Conservation (phyloP, 2,888 invertebrate species). For the Watsonalla binaria region DNA sequence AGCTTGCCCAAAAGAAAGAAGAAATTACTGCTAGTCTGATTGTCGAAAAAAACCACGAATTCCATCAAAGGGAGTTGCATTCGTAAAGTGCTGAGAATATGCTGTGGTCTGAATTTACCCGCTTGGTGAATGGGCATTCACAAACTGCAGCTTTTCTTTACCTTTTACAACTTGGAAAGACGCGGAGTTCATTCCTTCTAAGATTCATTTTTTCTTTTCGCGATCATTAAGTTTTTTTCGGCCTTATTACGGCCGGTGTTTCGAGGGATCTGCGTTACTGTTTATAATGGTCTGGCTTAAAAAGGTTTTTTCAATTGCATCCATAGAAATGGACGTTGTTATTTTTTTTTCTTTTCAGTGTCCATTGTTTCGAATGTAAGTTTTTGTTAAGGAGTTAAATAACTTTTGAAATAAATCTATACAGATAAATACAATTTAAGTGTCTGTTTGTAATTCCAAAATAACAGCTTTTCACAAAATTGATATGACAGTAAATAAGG, state of each 20-base stretch:
- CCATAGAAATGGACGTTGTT: background rate
- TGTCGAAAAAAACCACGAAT: constrained; percentile 66
- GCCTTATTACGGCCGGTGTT: constrained; percentile 18
- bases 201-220: constrained; percentile 53
- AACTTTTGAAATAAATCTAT: too few relatives aligned
- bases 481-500: too few relatives aligned
- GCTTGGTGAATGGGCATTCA: constrained; percentile 72
- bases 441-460: too few relatives aligned
- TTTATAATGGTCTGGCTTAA: constrained; percentile 18
- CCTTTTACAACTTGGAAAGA: constrained; percentile 70
- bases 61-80: constrained; percentile 68
- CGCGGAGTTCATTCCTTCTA: constrained; percentile 63
- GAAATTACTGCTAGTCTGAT: constrained; percentile 54
- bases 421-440: too few relatives aligned
- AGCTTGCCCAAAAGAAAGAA: constrained; percentile 27
- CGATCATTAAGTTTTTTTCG: constrained; percentile 57
- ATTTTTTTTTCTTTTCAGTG: background rate
- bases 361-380: too few relatives aligned
- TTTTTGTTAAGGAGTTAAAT: too few relatives aligned
- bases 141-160: constrained; percentile 70
- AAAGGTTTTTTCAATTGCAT: constrained; percentile 3
- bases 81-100: constrained; percentile 61
- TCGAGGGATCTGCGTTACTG: constrained; percentile 19
- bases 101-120: constrained; percentile 62
- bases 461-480: too few relatives aligned